phyloP scores from a whole-genome alignment of 2,113 vertebrate genomes.

The Carlito syrichta region DNA sequence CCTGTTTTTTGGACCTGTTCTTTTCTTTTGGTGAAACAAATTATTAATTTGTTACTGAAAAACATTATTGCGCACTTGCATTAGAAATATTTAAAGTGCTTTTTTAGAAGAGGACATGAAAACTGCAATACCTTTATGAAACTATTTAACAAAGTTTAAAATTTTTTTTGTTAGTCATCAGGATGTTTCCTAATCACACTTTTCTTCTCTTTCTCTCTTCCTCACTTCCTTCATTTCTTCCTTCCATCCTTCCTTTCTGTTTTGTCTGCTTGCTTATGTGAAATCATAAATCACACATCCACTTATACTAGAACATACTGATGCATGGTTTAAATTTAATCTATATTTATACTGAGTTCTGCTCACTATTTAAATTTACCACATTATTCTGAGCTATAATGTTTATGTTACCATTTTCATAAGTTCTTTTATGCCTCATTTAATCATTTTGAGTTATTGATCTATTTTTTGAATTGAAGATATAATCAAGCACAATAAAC shows the following conservation, averaged over 20 bases:
- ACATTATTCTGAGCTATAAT: neutral
- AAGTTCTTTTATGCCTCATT: neutral
- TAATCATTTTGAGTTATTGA: neutral
- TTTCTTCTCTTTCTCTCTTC: neutral
- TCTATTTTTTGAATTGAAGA: neutral
- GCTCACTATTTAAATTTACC: neutral
- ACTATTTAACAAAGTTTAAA: neutral
- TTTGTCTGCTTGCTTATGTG: neutral
- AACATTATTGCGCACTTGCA: neutral
- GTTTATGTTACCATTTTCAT: neutral
- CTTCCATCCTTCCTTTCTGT: no score
- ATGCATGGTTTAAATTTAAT: neutral
- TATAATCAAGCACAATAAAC: neutral
- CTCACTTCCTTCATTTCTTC: neutral
- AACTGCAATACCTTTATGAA: neutral
- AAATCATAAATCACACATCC: neutral
- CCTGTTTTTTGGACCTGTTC: neutral
- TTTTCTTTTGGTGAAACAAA: neutral
- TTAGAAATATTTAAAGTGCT: neutral
- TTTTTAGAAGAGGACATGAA: neutral
- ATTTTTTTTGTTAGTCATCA: neutral
- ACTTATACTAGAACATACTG: neutral
- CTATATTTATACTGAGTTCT: neutral
- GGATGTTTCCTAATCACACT: neutral
- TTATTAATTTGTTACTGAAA: neutral